Evolutionary conservation across 1,140 invertebrate genomes (phyloP).

Genomic region (Plutomurus gul): DNA sequence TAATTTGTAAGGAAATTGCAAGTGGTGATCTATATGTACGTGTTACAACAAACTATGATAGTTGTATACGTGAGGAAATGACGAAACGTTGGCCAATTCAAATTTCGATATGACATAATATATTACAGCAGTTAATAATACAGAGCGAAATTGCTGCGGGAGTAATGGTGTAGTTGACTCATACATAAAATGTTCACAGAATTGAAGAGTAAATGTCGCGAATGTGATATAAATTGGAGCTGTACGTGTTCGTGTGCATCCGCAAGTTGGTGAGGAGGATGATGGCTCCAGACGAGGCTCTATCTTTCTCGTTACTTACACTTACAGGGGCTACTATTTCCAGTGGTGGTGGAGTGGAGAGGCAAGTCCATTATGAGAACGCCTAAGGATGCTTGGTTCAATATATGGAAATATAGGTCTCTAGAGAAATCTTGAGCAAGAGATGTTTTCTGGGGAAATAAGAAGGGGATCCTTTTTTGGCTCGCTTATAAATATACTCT

Average conservation of each 20-base stretch:
- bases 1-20: background rate
- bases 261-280: conserved; percentile 22
- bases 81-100: background rate
- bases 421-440: conserved; percentile 39
- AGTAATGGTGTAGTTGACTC: background rate
- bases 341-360: background rate
- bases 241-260: conserved; percentile 37
- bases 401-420: conserved; percentile 48
- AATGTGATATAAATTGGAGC: conserved; percentile 24
- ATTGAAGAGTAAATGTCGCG: conserved; percentile 5
- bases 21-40: background rate
- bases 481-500: background rate
- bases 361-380: conserved; percentile 19
- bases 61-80: background rate
- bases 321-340: conserved; percentile 1
- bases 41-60: background rate
- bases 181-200: background rate
- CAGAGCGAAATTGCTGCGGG: background rate
- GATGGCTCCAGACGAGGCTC: background rate
- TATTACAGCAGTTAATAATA: background rate
- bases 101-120: background rate
- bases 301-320: background rate
- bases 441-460: conserved; percentile 34
- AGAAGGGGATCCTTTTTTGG: background rate
- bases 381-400: conserved; percentile 35